Conservation (phyloP, 2,888 invertebrate genomes). For the Trissonchulus sp. region DNA sequence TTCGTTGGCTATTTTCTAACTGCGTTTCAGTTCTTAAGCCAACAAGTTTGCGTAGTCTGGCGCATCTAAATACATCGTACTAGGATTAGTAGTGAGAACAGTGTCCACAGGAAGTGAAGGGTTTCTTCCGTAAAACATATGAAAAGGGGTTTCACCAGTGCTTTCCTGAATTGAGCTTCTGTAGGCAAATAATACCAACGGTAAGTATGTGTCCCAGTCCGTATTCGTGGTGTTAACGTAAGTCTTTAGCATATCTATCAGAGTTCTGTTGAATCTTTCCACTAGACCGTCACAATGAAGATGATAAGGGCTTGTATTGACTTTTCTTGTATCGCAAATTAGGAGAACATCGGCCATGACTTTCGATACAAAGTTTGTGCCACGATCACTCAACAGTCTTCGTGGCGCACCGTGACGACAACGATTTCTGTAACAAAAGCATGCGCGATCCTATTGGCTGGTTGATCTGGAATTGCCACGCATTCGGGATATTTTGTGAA, state of each 20-base stretch:
- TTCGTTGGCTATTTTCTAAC: too few relatives aligned
- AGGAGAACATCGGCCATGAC: slow-evolving; percentile 31
- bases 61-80: too few relatives aligned
- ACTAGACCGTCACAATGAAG: too few relatives aligned
- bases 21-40: too few relatives aligned
- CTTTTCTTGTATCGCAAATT: slow-evolving; percentile 33
- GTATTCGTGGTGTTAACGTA: slow-evolving; percentile 37
- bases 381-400: slow-evolving; percentile 37
- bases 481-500: too few relatives aligned
- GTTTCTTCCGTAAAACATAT: background rate
- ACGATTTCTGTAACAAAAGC: slow-evolving; percentile 35
- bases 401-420: slow-evolving; percentile 34
- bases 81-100: too few relatives aligned
- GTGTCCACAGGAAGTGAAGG: background rate
- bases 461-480: slow-evolving; percentile 39
- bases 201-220: too few relatives aligned
- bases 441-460: slow-evolving; percentile 43
- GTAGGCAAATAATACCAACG: slow-evolving; percentile 9
- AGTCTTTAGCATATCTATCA: slow-evolving; percentile 37
- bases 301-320: too few relatives aligned
- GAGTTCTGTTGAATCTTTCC: slow-evolving; percentile 40
- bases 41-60: too few relatives aligned
- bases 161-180: slow-evolving; percentile 3
- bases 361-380: slow-evolving; percentile 34
- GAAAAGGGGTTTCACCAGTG: background rate